phyloP scores from a whole-genome alignment of 2,797 vertebrate species.

The Hemitrygon akajei region DNA sequence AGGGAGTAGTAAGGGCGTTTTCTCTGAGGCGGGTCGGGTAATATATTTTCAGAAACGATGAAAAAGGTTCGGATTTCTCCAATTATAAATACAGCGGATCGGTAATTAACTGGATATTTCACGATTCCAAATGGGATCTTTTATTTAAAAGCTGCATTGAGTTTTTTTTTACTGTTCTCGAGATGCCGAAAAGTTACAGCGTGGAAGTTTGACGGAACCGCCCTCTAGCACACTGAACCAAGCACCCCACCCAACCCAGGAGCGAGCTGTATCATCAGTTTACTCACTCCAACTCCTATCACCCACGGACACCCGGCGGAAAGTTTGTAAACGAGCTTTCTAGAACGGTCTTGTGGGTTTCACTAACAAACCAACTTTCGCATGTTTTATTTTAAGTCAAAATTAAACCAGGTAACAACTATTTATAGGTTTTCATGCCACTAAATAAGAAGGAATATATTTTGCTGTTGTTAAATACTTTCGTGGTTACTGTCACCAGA shows the following conservation, averaged over 20 bases:
- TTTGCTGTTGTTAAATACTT: not conserved
- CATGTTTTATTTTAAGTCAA: not conserved
- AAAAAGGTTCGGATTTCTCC: not conserved
- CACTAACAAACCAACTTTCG: not conserved
- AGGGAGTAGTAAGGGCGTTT: not conserved
- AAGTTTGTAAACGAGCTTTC: not conserved
- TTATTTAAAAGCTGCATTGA: not conserved
- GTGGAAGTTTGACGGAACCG: not conserved
- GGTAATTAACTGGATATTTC: not conserved
- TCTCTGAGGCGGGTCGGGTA: not conserved
- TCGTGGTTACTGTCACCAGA: not conserved
- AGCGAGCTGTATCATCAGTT: not conserved
- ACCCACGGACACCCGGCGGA: not conserved
- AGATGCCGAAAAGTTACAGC: not conserved
- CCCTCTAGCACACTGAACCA: not conserved
- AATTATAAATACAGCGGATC: not conserved
- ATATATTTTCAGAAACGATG: not conserved
- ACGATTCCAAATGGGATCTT: not conserved
- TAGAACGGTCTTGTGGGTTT: not conserved
- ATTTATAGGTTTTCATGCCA: not conserved
- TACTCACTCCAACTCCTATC: not conserved
- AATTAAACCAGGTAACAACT: not conserved
- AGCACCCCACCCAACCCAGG: no score
- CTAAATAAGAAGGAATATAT: not conserved
- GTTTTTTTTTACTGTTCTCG: not conserved